phyloP scores from a whole-genome alignment of 2,888 invertebrate genomes.

The Cactoblastis cactorum region DNA sequence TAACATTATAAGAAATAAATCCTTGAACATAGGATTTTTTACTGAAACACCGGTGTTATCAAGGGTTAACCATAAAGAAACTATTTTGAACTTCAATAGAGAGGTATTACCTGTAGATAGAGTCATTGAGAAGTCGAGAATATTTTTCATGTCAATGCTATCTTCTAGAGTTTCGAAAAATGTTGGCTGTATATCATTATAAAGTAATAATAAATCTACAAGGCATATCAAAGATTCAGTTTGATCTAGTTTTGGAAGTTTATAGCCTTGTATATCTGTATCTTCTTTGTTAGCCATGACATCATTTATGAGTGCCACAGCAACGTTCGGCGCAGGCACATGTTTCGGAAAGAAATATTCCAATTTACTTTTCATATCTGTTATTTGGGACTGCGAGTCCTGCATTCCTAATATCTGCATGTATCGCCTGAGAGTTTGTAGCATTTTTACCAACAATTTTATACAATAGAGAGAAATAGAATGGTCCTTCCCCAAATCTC shows the following conservation, averaged over 20 bases:
- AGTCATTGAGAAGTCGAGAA: constrained; percentile 54
- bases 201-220: constrained; percentile 59
- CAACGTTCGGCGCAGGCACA: constrained; percentile 51
- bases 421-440: constrained; percentile 71
- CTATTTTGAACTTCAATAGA: constrained; percentile 66
- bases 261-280: constrained; percentile 44
- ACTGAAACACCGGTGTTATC: constrained; percentile 75
- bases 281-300: constrained; percentile 35
- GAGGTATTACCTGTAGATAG: constrained; percentile 43
- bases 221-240: constrained; percentile 55
- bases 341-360: constrained; percentile 70
- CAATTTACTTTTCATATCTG: constrained; percentile 56
- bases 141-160: constrained; percentile 60
- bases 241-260: constrained; percentile 45
- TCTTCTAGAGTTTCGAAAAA: constrained; percentile 70
- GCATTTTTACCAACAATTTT: constrained; percentile 76
- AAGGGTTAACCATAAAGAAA: constrained; percentile 62
- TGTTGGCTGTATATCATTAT: constrained; percentile 62
- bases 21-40: constrained; percentile 72
- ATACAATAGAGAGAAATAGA: constrained; percentile 67
- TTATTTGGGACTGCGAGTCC: constrained; percentile 37
- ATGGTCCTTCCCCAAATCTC: constrained; percentile 52
- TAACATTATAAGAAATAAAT: constrained; percentile 76
- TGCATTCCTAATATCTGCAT: constrained; percentile 70
- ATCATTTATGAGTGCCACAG: constrained; percentile 56